Evolutionary conservation across 1,140 invertebrate genomes (phyloP), one percentile per base, ranked within the genome.

Genomic region (Metaphire vulgaris): DNA sequence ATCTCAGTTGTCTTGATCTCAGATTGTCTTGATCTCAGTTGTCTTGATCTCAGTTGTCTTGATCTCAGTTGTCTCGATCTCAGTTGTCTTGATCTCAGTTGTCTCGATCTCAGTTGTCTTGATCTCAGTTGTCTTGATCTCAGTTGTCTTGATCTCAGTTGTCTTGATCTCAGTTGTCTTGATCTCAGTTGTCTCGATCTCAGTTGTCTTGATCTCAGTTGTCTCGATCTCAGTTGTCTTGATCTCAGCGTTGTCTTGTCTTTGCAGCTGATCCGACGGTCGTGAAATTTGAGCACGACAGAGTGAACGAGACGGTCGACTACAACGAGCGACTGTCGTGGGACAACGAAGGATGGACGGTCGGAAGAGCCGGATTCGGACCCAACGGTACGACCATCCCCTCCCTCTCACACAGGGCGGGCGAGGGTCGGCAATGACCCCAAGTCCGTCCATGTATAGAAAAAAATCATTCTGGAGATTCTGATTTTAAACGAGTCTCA

Each of bases 291-390:
- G 26, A 72, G 31, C 14, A 76, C 2, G 75, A 69, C 12, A n/a
- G 26, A 0, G 32, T 88, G 81, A 90, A 88, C 64, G 89, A 89
- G 79, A 94, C 96, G 75, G 93, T 98, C 68, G 93, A 97, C 83
- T 99, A 95, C 88, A 99, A 99, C 82, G 97, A 99, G 85, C 90
- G 95, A 80, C 98, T 98, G 85, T 90, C 90, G 77, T 98, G 95
- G 95, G 87, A 87, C 66, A 69, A 70, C 70, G 32, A 32, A 29
- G 69, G 75, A 14, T 90, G 90, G 89, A 85, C 85, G 72, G 89
- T 90, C 83, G 90, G 90, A 34, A 81, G 88, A 76, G 82, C 89
- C 76, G 90, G 90, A 16, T 90, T 90, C 81, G 89, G 89, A 21
- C 88, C 88, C 65, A 88, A 87, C 77, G 88, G 89, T 90, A 6